These are phyloP conservation scores for Sebastes schlegelii DNA, from an alignment of 2,113 vertebrate genomes.

Conservation along the genomic window DNA sequence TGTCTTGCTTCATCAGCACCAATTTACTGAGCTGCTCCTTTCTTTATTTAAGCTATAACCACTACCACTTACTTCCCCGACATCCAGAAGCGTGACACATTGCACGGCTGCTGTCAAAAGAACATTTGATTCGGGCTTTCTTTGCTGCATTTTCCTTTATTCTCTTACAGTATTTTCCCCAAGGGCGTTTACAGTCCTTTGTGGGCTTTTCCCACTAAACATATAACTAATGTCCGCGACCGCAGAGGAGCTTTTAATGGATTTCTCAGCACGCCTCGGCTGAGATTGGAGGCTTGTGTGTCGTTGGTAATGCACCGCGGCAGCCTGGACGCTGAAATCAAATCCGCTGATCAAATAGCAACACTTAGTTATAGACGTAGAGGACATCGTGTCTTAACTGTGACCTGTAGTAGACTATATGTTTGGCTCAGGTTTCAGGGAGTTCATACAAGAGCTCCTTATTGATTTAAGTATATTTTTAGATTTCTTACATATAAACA, in stretches of 20 bases:
- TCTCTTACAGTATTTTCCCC: constrained; percentile 26
- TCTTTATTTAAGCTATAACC: constrained; percentile 14
- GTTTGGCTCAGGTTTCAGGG: constrained; percentile 17
- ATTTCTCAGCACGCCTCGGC: constrained; percentile 47
- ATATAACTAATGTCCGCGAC: constrained; percentile 48
- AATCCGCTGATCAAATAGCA: constrained; percentile 56
- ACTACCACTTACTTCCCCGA: constrained; percentile 28
- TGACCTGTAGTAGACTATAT: not conserved
- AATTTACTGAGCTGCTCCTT: constrained; percentile 14
- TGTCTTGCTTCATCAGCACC: constrained; percentile 27
- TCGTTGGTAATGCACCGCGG: constrained; percentile 34
- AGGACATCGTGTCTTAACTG: constrained; percentile 14
- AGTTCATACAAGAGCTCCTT: not conserved
- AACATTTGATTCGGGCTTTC: not conserved
- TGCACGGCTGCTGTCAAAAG: not conserved
- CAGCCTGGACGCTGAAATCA: constrained; percentile 44
- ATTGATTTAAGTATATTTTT: constrained; percentile 27
- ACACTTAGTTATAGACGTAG: constrained; percentile 26
- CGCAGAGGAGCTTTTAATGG: constrained; percentile 62
- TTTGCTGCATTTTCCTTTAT: constrained; percentile 9
- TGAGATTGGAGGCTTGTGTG: constrained; percentile 56
- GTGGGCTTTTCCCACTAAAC: constrained; percentile 50
- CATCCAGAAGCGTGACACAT: not conserved
- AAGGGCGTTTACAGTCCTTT: constrained; percentile 56
- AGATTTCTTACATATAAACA: constrained; percentile 1